These are phyloP conservation scores for Diadophis punctatus DNA, from an alignment of 2,113 vertebrate genomes.

Conservation along the genomic window DNA sequence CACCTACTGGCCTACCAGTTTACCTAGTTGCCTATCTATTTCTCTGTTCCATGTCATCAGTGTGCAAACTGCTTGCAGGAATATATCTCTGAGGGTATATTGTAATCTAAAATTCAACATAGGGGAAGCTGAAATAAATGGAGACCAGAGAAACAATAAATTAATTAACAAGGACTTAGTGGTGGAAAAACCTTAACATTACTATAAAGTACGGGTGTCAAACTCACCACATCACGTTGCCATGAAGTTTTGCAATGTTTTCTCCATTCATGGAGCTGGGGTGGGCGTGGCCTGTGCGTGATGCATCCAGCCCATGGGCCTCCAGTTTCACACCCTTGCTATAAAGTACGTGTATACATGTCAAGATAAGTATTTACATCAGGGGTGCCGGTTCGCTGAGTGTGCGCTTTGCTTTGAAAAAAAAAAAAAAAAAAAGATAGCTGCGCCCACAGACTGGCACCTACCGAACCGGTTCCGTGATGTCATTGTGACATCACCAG, in stretches of 20 bases:
- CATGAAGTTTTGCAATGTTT: too few relatives aligned
- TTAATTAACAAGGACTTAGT: not conserved
- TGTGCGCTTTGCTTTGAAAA: too few relatives aligned
- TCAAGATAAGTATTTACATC: not conserved
- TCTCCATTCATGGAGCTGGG: too few relatives aligned
- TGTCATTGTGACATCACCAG: too few relatives aligned
- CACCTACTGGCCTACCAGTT: not conserved
- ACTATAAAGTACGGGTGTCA: not conserved
- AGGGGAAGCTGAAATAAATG: not conserved
- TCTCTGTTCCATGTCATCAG: not conserved
- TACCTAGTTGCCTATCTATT: not conserved
- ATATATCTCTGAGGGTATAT: not conserved
- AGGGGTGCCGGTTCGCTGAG: too few relatives aligned
- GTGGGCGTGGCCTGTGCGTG: accelerated
- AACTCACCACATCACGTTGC: too few relatives aligned
- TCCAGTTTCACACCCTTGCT: too few relatives aligned
- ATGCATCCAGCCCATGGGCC: too few relatives aligned
- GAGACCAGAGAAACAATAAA: not conserved
- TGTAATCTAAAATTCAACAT: not conserved
- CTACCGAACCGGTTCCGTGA: too few relatives aligned
- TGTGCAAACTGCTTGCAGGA: not conserved
- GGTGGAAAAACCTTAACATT: not conserved
- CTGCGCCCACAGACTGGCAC: too few relatives aligned
- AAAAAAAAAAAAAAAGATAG: too few relatives aligned
- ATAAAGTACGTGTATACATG: not conserved